phyloP scores from a whole-genome alignment of 2,797 vertebrate species.

The Anabas testudineus region DNA sequence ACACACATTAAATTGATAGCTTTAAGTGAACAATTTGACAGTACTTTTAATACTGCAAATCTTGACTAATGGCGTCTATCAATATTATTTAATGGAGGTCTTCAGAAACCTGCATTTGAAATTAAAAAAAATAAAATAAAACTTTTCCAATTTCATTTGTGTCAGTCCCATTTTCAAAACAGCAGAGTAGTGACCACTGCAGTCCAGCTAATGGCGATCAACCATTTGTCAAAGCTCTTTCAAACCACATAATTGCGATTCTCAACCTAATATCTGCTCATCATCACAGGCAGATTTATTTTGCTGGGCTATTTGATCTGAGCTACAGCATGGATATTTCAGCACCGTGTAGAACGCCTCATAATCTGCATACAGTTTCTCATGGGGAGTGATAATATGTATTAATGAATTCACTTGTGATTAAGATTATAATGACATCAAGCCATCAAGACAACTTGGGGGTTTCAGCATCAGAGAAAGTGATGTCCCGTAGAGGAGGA shows the following conservation, averaged over 20 bases:
- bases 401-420: conserved; percentile 29
- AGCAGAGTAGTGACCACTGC: background rate
- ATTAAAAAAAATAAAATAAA: too few relatives aligned
- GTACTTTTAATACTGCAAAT: background rate
- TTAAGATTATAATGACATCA: conserved; percentile 42
- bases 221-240: conserved; percentile 25
- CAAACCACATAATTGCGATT: conserved; percentile 1
- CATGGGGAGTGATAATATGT: conserved; percentile 3
- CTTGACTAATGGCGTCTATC: background rate
- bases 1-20: background rate
- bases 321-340: background rate
- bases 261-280: background rate
- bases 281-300: background rate
- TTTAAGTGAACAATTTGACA: conserved; percentile 1
- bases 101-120: background rate
- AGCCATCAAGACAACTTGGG: conserved; percentile 16
- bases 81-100: background rate
- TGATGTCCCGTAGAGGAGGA: conserved; percentile 12
- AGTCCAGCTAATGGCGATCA: conserved; percentile 13
- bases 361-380: conserved; percentile 13
- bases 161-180: background rate
- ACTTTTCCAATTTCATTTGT: too few relatives aligned
- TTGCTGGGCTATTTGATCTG: background rate
- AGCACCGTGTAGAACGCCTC: background rate
- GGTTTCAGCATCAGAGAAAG: conserved; percentile 23